phyloP scores from a whole-genome alignment of 2,888 invertebrate species.

The Limnephilus auricula region DNA sequence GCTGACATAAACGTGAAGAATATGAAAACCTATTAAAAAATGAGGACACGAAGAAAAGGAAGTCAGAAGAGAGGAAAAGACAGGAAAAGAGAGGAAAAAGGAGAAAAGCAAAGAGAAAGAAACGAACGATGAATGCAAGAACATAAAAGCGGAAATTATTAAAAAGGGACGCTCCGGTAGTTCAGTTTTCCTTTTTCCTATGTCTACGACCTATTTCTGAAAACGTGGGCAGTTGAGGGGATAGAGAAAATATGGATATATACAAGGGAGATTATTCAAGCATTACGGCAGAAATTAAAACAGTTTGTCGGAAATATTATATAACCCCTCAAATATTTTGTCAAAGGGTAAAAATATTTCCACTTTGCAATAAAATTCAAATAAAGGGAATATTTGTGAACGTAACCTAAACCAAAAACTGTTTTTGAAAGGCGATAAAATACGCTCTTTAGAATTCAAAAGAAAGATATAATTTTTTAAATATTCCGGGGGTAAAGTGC shows the following conservation, averaged over 20 bases:
- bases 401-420: too few species aligned
- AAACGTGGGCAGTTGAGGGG: background rate
- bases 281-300: too few species aligned
- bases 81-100: too few species aligned
- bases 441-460: too few species aligned
- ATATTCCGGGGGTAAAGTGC: too few species aligned
- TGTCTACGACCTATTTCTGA: background rate
- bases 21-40: background rate
- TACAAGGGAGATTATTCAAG: background rate
- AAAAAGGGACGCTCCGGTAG: background rate
- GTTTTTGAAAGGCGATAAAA: too few species aligned
- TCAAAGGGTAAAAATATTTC: too few species aligned
- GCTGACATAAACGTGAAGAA: background rate
- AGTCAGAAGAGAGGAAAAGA: background rate
- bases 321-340: too few species aligned
- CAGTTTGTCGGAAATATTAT: too few species aligned
- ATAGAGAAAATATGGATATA: background rate
- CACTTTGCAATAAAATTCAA: too few species aligned
- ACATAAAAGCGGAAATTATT: background rate
- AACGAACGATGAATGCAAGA: background rate
- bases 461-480: too few species aligned
- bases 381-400: too few species aligned
- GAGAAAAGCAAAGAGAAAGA: background rate
- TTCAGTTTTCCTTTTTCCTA: background rate
- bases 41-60: background rate